Evolutionary conservation across 2,113 vertebrate genomes (phyloP).

Genomic region (Megaceryle maxima): DNA sequence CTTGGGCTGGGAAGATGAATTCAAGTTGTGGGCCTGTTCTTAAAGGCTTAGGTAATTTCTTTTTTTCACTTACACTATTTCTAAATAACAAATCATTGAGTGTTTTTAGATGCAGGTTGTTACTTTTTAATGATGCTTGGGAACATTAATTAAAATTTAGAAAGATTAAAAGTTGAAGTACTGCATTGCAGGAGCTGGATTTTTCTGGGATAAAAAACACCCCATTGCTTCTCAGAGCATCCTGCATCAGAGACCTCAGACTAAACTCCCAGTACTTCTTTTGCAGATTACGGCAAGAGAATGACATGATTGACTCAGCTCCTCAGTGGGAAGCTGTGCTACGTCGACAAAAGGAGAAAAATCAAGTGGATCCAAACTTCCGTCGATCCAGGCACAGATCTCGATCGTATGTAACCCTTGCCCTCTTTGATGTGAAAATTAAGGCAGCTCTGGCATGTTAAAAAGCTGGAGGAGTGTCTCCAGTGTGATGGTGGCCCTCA

Average conservation of each 20-base stretch:
- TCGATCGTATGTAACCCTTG: conserved; percentile 71
- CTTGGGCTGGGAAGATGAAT: not conserved
- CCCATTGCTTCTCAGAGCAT: not conserved
- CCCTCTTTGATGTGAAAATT: not conserved
- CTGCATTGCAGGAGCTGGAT: not conserved
- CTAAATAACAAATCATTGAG: not conserved
- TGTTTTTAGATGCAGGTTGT: not conserved
- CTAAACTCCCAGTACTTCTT: not conserved
- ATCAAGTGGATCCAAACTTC: conserved; percentile 77
- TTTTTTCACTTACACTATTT: not conserved
- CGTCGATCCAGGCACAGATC: conserved; percentile 87
- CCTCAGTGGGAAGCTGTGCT: conserved; percentile 90
- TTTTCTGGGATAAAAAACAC: not conserved
- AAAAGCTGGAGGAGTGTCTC: not conserved
- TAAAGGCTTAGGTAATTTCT: not conserved
- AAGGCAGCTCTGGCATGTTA: not conserved
- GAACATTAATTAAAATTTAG: not conserved
- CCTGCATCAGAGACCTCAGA: not conserved
- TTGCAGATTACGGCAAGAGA: conserved; percentile 84
- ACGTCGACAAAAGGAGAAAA: conserved; percentile 84
- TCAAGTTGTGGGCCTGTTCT: not conserved
- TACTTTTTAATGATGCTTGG: not conserved
- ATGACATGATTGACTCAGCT: conserved; percentile 85
- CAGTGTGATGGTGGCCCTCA: not conserved
- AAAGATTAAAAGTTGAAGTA: not conserved